Base-by-base conservation (phyloP, 2,113 vertebrate species). In the Perca fluviatilis region DNA sequence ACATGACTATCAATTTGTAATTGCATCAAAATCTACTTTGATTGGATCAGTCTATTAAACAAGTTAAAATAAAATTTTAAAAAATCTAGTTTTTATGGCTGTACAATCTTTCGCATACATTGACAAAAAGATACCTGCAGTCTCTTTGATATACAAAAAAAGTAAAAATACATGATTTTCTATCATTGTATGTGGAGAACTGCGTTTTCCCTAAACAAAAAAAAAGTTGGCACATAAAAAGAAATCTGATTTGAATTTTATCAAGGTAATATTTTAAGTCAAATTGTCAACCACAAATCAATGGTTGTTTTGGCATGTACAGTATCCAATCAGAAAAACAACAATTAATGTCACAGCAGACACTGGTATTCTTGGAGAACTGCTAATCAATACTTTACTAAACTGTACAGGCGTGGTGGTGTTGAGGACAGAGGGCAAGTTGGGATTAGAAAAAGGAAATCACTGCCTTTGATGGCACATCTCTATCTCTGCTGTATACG, bases 211-310 rank as follows among this genome's bases (percentile, higher is more conserved):
- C 43, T 23, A 64, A 46, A 57, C 30, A 77, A 61, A 70, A 53
- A 58, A 61, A 68, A 50, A 43, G 50, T 91, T 93, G 93, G 91
- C 92, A 94, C 90, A 67, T 57, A 11, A 70, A 30, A 40, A 80
- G 75, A 66, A 58, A 14, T 51, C 2, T 1, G 2, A 36, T 49
- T 46, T 43, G 50, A 61, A 79, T 80, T 78, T 43, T 30, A 64
- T 25, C 9, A 80, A 63, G 9, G 67, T 79, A 62, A 27, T 5
- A 1, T 56, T 77, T 75, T 74, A 23, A 53, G 56, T 79, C 63
- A 46, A 73, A 23, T 54, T 75, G 60, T 61, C 19, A 68, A 57
- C 7, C 25, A 49, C 14, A 68, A 63, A 25, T n/a, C 33, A 51
- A 30, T n/a, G 53, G 12, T 77, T 71, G 40, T 76, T 86, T 68